phyloP scores from a whole-genome alignment of 1,140 invertebrate genomes.

The Heliconius nattereri region DNA sequence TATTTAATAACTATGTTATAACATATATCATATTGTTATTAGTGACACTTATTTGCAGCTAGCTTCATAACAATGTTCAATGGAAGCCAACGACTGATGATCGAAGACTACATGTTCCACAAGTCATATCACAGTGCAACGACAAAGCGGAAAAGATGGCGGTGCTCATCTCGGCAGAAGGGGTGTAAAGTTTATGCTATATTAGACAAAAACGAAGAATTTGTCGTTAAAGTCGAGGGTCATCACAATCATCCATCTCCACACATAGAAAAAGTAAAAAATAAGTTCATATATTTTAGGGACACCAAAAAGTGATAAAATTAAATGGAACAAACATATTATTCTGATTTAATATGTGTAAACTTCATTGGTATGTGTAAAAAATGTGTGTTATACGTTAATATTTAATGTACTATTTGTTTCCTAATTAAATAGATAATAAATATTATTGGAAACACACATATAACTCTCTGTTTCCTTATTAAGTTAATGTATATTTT shows the following conservation, averaged over 20 bases:
- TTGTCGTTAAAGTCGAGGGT: not conserved
- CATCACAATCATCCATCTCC: constrained; percentile 18
- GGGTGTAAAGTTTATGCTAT: constrained; percentile 47
- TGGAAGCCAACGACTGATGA: constrained; percentile 34
- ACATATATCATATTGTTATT: not conserved
- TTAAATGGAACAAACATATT: too few relatives aligned
- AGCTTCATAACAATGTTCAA: constrained; percentile 19
- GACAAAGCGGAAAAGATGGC: constrained; percentile 37
- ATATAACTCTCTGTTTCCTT: too few relatives aligned
- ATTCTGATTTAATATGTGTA: too few relatives aligned
- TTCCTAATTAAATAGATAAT: too few relatives aligned
- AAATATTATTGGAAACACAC: too few relatives aligned
- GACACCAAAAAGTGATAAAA: too few relatives aligned
- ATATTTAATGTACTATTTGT: too few relatives aligned
- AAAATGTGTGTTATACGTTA: too few relatives aligned
- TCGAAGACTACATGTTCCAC: constrained; percentile 49
- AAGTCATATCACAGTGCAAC: constrained; percentile 30
- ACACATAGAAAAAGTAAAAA: not conserved
- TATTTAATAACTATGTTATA: not conserved
- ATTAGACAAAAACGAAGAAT: constrained; percentile 34
- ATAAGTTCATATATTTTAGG: constrained; percentile 9
- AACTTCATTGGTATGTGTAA: too few relatives aligned
- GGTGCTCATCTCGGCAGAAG: constrained; percentile 46
- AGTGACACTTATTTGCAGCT: constrained; percentile 1
- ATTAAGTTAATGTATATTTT: not conserved